A percentile compares a stretch with the other conserved stretches of the same genome.
phyloP scores from a whole-genome alignment of 2,888 invertebrate genomes.

The Parochlus steinenii region DNA sequence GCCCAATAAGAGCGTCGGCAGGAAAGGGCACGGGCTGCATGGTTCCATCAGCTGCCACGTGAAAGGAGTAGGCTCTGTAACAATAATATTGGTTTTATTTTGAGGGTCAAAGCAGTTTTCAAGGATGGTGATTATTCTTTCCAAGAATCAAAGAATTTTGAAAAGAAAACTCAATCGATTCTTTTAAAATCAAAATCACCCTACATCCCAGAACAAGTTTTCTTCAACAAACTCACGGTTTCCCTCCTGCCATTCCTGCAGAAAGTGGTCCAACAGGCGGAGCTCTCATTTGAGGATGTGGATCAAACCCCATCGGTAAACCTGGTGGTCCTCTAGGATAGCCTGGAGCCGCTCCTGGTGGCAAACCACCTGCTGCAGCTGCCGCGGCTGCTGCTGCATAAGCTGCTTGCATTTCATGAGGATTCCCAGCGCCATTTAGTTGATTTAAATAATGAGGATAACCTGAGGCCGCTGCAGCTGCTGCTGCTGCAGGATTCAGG shows the following conservation, averaged over 20 bases:
- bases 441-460: conserved; percentile 39
- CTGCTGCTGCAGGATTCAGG: conserved; percentile 16
- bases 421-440: conserved; percentile 36
- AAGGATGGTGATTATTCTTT: too few relatives aligned
- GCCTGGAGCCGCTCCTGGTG: conserved; percentile 38
- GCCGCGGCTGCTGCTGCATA: conserved; percentile 34
- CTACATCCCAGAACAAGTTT: too few relatives aligned
- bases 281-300: conserved; percentile 48
- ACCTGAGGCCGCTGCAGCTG: conserved; percentile 17
- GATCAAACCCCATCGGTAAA: conserved; percentile 47
- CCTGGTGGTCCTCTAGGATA: conserved; percentile 4
- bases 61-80: conserved; percentile 85
- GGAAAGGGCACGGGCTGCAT: conserved; percentile 90
- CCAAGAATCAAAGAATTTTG: too few relatives aligned
- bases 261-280: conserved; percentile 24
- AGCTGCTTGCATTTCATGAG: conserved; percentile 40
- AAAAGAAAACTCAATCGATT: too few relatives aligned
- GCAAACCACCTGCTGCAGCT: conserved; percentile 44
- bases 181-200: not conserved
- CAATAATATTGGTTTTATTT: conserved; percentile 15
- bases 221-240: conserved; percentile 82
- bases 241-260: conserved; percentile 60
- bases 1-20: conserved; percentile 80
- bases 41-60: conserved; percentile 77
- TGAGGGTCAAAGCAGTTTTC: too few relatives aligned